Evolutionary conservation across 2,797 vertebrate species (phyloP).

Genomic region (Sparus aurata): DNA sequence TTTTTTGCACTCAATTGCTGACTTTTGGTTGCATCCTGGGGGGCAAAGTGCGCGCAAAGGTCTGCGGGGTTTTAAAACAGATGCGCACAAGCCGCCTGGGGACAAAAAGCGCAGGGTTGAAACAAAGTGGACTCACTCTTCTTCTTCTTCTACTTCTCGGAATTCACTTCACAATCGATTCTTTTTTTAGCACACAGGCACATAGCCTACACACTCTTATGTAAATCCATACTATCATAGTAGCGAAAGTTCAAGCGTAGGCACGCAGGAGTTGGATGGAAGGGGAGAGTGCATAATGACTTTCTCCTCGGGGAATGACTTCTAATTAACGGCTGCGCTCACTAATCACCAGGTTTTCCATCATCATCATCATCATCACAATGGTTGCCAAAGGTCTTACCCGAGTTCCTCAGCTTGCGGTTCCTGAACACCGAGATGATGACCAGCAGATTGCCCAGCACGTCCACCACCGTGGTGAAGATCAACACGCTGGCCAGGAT

Average conservation of each 20-base stretch:
- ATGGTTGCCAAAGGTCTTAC: conserved; percentile 72
- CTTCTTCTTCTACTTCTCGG: neutral
- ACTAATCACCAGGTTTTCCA: neutral
- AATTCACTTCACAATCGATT: neutral
- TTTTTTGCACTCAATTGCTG: neutral
- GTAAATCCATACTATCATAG: neutral
- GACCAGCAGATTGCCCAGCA: conserved; percentile 90
- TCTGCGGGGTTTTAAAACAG: conserved; percentile 17
- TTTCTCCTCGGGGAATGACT: neutral
- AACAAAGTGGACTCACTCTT: neutral
- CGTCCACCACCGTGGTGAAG: conserved; percentile 89
- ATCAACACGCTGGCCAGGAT: conserved; percentile 87
- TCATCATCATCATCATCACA: neutral
- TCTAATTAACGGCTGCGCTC: neutral
- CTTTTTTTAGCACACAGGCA: neutral
- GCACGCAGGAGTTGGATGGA: neutral
- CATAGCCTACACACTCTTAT: neutral
- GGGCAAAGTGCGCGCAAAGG: conserved; percentile 20
- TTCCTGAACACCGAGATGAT: conserved; percentile 90
- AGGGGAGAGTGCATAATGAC: neutral
- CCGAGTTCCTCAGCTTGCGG: conserved; percentile 89
- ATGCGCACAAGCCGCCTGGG: neutral
- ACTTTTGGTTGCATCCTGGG: neutral
- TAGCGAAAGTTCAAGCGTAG: neutral
- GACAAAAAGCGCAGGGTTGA: neutral